phyloP scores from a whole-genome alignment of 2,888 invertebrate species.

The Panorpa germanica region DNA sequence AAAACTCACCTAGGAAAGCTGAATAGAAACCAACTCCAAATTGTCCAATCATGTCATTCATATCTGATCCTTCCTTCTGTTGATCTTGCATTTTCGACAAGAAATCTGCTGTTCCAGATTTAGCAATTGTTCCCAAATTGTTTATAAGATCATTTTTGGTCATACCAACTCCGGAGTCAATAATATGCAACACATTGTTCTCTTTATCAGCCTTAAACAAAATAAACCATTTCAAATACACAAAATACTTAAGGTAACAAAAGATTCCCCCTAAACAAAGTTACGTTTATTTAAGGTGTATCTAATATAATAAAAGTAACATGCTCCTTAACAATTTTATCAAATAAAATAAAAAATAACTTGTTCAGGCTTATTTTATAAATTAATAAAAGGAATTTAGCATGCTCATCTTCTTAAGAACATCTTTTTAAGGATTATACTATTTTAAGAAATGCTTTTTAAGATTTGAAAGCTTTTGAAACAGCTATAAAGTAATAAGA shows the following conservation, averaged over 20 bases:
- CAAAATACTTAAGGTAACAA: too few species aligned
- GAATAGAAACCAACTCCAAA: conserved; percentile 99
- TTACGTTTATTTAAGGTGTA: too few species aligned
- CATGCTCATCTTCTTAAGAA: too few species aligned
- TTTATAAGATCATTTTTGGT: conserved; percentile 81
- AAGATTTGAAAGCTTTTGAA: too few species aligned
- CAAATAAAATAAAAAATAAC: conserved; percentile 4
- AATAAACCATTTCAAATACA: too few species aligned
- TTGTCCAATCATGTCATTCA: conserved; percentile 97
- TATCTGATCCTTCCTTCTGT: conserved; percentile 38
- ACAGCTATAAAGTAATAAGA: too few species aligned
- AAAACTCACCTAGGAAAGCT: too few species aligned
- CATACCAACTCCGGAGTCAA: conserved; percentile 97
- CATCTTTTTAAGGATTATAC: too few species aligned
- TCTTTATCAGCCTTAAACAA: conserved; percentile 90
- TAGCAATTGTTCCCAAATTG: conserved; percentile 96
- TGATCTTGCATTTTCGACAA: conserved; percentile 71
- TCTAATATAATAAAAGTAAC: background rate
- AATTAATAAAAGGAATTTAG: too few species aligned
- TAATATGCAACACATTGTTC: conserved; percentile 76
- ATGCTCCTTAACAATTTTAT: background rate
- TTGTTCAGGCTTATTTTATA: background rate
- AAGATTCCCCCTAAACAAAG: too few species aligned
- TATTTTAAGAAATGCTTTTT: too few species aligned
- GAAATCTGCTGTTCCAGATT: conserved; percentile 94